Base-by-base conservation (phyloP, 2,797 vertebrate species). In the Arrhamphus sclerolepis region DNA sequence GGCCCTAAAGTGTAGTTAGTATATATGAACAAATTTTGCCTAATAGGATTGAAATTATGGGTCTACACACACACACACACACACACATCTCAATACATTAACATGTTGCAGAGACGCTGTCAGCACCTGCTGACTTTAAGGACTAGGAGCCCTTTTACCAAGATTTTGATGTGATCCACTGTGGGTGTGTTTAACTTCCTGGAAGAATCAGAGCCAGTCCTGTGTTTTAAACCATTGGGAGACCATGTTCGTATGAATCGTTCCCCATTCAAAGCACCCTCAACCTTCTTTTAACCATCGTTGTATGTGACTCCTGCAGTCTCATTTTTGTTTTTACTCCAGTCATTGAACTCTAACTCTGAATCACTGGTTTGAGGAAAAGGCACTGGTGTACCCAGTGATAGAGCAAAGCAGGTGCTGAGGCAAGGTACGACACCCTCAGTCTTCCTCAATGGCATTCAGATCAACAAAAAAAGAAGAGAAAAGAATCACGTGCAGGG, bases 1-100 rank as follows among this genome's bases (percentile, higher is more conserved):
- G 93, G 85, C 72, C 75, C 78, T 85, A 75, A 85, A 84, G 77
- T 80, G 73, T 78, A 65, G 77, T 87, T 88, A 85, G 80, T 87
- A 85, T 48, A 83, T 75, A 53, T 67, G 41, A 84, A 84, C 72
- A 72, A 38, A 53, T 70, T 61, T 66, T 69, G 24, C 52, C 66
- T 67, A 66, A 77, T 67, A 66, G 50, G 66, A 66, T 71, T 16
- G 74, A 49, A 70, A 78, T 62, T 55, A 70, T 70, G 56, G 42
- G 49, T 65, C 51, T 18, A 66, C 44, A 54, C 31, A 56, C 66
- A 48, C 38, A 57, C 53, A 52, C 43, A 40, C 59, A 75, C 60
- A 46, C 73, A 71, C 67, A 61, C 21, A 65, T 43, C 53, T 56
- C 50, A 59, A 69, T 70, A 69, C 81, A 87, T 72, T 69, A 76